Percentiles rank a stretch among this genome's conserved stretches.
phyloP scores from a whole-genome alignment of 2,888 invertebrate species.

The Melieria picta region DNA sequence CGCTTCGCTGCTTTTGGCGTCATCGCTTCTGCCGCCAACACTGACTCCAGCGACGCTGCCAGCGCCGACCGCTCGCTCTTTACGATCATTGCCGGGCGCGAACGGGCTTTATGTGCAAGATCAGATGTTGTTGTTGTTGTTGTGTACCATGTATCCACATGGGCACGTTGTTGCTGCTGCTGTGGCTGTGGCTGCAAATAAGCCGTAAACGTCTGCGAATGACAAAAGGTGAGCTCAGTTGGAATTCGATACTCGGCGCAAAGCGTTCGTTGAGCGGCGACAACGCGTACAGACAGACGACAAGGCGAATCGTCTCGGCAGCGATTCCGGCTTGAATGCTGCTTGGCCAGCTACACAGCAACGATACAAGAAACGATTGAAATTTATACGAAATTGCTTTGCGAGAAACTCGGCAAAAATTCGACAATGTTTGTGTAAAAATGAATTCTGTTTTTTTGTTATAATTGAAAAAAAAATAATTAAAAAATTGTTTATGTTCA shows the following conservation, averaged over 20 bases:
- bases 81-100: background rate
- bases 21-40: too few species aligned
- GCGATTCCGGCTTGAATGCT: constrained; percentile 30
- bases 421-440: too few species aligned
- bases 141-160: background rate
- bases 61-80: background rate
- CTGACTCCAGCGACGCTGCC: too few species aligned
- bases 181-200: background rate
- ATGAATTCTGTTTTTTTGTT: too few species aligned
- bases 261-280: constrained; percentile 29
- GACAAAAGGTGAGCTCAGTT: constrained; percentile 39
- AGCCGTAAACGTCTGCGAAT: constrained; percentile 20
- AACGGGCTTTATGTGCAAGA: background rate
- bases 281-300: constrained; percentile 17
- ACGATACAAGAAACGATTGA: too few species aligned
- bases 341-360: too few species aligned
- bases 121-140: background rate
- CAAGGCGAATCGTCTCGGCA: constrained; percentile 26
- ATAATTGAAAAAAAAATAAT: too few species aligned
- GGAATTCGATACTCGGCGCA: constrained; percentile 36
- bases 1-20: too few species aligned
- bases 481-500: too few species aligned
- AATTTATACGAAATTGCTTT: too few species aligned
- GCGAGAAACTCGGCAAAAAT: too few species aligned
- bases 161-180: background rate